These are phyloP conservation scores for Xiphias gladius DNA, from an alignment of 2,113 vertebrate species.

Conservation along the genomic window DNA sequence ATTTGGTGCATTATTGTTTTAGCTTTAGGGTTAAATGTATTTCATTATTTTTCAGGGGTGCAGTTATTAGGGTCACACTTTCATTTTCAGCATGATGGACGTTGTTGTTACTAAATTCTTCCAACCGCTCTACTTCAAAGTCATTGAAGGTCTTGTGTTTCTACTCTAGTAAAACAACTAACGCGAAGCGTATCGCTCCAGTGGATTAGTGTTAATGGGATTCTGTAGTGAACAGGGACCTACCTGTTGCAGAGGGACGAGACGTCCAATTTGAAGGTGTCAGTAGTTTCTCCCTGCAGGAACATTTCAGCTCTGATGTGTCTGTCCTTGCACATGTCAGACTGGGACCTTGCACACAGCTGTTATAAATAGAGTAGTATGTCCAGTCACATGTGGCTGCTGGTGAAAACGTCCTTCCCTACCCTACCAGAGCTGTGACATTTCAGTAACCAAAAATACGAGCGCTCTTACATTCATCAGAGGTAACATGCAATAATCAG, in stretches of 20 bases:
- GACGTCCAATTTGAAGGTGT: slow-evolving; percentile 55
- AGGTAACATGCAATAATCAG: slow-evolving; percentile 20
- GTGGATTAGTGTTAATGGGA: background rate
- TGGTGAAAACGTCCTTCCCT: slow-evolving; percentile 52
- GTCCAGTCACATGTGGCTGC: slow-evolving; percentile 81
- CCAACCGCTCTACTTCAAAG: background rate
- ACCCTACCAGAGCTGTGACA: slow-evolving; percentile 60
- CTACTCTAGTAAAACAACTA: background rate
- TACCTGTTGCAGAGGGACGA: slow-evolving; percentile 73
- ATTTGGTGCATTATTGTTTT: background rate
- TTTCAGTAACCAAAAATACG: slow-evolving; percentile 70
- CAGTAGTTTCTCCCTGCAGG: slow-evolving; percentile 52
- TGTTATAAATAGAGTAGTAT: slow-evolving; percentile 84
- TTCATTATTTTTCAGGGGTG: background rate
- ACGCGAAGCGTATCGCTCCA: background rate
- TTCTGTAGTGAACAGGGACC: slow-evolving; percentile 19
- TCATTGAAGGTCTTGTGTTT: slow-evolving; percentile 22
- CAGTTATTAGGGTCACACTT: background rate
- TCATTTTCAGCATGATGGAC: background rate
- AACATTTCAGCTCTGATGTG: slow-evolving; percentile 63
- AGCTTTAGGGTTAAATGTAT: background rate
- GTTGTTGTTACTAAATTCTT: background rate
- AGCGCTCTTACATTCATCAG: background rate
- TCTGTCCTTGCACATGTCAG: slow-evolving; percentile 75
- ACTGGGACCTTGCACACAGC: slow-evolving; percentile 52